These are phyloP conservation scores for Tokudaia tokunoshimensis DNA, from an alignment of 2,797 vertebrate species.

Conservation along the genomic window DNA sequence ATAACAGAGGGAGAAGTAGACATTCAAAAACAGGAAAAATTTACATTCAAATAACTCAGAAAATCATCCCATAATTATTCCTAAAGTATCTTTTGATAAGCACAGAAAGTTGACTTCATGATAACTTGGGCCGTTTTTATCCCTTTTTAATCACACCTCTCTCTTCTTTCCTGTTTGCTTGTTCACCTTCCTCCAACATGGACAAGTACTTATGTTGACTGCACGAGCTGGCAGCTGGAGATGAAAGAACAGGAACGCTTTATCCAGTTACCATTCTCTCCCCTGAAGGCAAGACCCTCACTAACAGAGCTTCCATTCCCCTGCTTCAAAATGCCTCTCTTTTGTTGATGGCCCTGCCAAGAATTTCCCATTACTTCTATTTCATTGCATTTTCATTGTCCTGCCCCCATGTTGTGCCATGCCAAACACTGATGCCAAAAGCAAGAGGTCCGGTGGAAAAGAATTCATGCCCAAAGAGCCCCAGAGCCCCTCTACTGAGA, in stretches of 20 bases:
- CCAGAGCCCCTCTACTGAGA: constrained; percentile 49
- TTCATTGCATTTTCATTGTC: constrained; percentile 60
- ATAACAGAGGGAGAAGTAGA: not conserved
- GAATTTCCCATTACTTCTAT: constrained; percentile 39
- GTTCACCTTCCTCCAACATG: not conserved
- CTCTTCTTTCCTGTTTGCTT: not conserved
- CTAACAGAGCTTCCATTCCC: not conserved
- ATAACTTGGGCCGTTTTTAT: not conserved
- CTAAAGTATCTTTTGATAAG: not conserved
- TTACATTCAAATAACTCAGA: constrained; percentile 3
- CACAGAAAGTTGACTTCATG: constrained; percentile 29
- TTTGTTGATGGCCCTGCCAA: constrained; percentile 61
- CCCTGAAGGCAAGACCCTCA: constrained; percentile 20
- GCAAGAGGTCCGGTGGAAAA: constrained; percentile 15
- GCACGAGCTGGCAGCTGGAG: not conserved
- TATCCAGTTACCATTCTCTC: not conserved
- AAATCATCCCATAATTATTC: constrained; percentile 12
- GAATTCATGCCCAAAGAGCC: constrained; percentile 56
- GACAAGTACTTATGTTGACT: constrained; percentile 52
- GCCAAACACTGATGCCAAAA: constrained; percentile 65
- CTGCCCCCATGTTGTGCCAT: constrained; percentile 35
- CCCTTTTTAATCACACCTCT: constrained; percentile 10
- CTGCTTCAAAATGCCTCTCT: constrained; percentile 9
- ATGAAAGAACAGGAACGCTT: constrained; percentile 5
- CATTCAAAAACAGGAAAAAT: not conserved